Evolutionary conservation across 2,888 invertebrate genomes (phyloP).

Genomic region (Lepeophtheirus nordmannii): DNA sequence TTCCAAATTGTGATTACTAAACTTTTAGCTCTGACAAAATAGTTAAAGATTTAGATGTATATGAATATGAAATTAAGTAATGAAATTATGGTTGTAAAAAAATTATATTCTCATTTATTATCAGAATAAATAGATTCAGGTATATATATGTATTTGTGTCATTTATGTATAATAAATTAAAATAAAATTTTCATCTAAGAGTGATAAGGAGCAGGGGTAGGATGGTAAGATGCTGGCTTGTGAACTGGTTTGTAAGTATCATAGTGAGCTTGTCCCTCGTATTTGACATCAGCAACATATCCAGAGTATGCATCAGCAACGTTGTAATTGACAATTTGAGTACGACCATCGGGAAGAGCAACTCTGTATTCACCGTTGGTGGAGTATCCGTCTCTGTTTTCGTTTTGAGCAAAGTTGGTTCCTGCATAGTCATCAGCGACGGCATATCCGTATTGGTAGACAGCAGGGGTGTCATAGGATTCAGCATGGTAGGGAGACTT

Average conservation of each 20-base stretch:
- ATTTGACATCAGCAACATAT: slow-evolving; percentile 21
- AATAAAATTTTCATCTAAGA: background rate
- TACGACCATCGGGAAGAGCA: slow-evolving; percentile 18
- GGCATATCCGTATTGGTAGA: slow-evolving; percentile 19
- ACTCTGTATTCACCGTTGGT: slow-evolving; percentile 19
- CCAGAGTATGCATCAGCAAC: slow-evolving; percentile 19
- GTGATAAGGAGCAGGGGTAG: slow-evolving; percentile 10
- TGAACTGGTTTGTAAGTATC: slow-evolving; percentile 16
- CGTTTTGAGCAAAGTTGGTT: slow-evolving; percentile 9
- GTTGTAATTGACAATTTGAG: slow-evolving; percentile 11
- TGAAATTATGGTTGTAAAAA: too few relatives aligned
- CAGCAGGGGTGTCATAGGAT: background rate
- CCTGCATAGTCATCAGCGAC: slow-evolving; percentile 20
- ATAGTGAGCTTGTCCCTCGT: slow-evolving; percentile 9
- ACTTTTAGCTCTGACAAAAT: too few relatives aligned
- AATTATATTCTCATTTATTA: too few relatives aligned
- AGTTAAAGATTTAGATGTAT: too few relatives aligned
- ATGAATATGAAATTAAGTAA: too few relatives aligned
- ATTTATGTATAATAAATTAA: too few relatives aligned
- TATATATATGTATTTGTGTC: too few relatives aligned
- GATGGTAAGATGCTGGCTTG: background rate
- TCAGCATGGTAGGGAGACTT: too few relatives aligned
- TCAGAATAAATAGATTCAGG: too few relatives aligned
- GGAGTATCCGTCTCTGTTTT: slow-evolving; percentile 9
- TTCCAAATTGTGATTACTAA: too few relatives aligned